Conservation (phyloP, 2,113 vertebrate species). For the Phaethon lepturus region DNA sequence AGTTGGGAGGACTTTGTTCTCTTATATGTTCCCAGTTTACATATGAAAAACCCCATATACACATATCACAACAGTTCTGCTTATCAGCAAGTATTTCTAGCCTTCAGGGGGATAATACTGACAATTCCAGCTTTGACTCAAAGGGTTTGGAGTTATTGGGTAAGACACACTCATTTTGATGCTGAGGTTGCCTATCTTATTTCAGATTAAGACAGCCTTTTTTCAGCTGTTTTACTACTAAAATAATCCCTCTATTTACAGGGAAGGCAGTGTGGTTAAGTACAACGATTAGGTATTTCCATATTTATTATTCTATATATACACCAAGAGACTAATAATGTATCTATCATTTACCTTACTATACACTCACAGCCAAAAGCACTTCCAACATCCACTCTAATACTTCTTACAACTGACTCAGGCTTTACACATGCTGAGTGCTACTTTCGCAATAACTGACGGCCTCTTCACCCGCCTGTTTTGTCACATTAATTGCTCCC, state of each 20-base stretch:
- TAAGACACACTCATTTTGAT: neutral
- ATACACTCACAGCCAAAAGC: neutral
- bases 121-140: neutral
- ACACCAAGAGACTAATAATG: neutral
- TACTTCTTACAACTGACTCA: neutral
- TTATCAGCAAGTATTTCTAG: neutral
- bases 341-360: neutral
- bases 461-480: neutral
- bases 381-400: neutral
- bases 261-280: neutral
- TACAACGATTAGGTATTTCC: neutral
- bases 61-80: neutral
- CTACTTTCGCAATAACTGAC: conserved; percentile 54
- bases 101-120: neutral
- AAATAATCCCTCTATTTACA: neutral
- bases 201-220: neutral
- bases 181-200: neutral
- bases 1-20: neutral
- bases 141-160: neutral
- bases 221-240: neutral
- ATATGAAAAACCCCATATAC: neutral
- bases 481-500: neutral
- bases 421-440: neutral
- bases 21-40: neutral
- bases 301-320: neutral